Conservation (phyloP, 1,140 invertebrate genomes). For the Matsumurasca onukii region DNA sequence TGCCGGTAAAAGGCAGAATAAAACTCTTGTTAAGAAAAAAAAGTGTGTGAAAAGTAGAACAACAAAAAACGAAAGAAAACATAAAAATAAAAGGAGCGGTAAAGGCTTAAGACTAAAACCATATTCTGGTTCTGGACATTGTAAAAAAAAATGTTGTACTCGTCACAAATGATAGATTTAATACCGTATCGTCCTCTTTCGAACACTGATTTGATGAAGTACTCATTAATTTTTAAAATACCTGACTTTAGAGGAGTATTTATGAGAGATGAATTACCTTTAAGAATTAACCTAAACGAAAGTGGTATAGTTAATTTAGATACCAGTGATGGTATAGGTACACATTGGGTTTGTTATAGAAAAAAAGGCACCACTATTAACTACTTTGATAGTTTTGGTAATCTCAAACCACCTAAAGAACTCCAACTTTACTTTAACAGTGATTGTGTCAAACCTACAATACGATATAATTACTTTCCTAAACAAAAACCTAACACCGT, state of each 20-base stretch:
- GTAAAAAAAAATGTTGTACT: constrained; percentile 24
- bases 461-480: constrained; percentile 27
- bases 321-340: constrained; percentile 38
- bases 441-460: not conserved
- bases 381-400: constrained; percentile 29
- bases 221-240: constrained; percentile 16
- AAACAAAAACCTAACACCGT: constrained; percentile 1
- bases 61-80: not conserved
- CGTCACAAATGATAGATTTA: not conserved
- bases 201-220: constrained; percentile 15
- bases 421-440: constrained; percentile 17
- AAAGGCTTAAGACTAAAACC: constrained; percentile 31
- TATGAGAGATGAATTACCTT: constrained; percentile 33
- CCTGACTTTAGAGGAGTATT: constrained; percentile 36
- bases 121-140: constrained; percentile 21
- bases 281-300: constrained; percentile 40
- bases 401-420: constrained; percentile 23
- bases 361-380: constrained; percentile 37
- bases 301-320: constrained; percentile 45
- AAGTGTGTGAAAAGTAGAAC: not conserved
- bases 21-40: not conserved
- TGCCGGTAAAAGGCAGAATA: constrained; percentile 10
- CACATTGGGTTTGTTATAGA: constrained; percentile 46
- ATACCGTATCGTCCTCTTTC: constrained; percentile 26
- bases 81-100: not conserved